Evolutionary conservation across 2,113 vertebrate species (phyloP), one percentile per base, ranked within the genome.

Genomic region (Cololabis saira): DNA sequence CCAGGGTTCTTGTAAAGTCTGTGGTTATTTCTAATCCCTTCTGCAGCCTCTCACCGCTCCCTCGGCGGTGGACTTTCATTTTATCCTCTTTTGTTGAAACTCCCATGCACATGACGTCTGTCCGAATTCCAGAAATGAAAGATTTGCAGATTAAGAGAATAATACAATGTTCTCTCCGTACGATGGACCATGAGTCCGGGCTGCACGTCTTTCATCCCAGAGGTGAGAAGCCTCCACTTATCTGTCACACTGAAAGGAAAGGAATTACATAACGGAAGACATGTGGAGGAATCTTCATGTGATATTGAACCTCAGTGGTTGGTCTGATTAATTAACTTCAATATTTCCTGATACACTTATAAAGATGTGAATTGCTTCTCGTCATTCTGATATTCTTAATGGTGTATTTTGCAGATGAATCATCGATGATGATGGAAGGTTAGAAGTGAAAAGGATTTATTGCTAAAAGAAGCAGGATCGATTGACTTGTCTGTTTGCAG

Each of bases 41-140:
- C 40, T 49, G 56, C 56, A 58, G 56, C 11, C 40, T 10, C 12
- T 13, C 13, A 42, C 48, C 8, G 4, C 27, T 33, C 53, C 13
- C 5, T 59, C 22, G 12, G 30, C 12, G n/a, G 11, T 13, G 52
- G 37, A 2, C 33, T 42, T 18, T 42, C 12, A 7, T 22, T 65
- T 57, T 68, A 16, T 64, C 42, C 47, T 65, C 49, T 42, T 43
- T 57, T 27, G 41, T 53, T 16, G 9, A 55, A 44, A 57, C 74
- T n/a, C 19, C 45, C 45, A 15, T 49, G 11, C 13, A 33, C 27
- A 14, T 55, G n/a, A 40, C 8, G 13, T 27, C 4, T 17, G 2
- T 14, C 16, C 43, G 56, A 5, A 17, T 27, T 13, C 45, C 40
- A 41, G n/a, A 50, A 40, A 50, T 53, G 42, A 55, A 33, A 51